Conservation (phyloP, 2,888 invertebrate species). For the Eupeodes luniger region DNA sequence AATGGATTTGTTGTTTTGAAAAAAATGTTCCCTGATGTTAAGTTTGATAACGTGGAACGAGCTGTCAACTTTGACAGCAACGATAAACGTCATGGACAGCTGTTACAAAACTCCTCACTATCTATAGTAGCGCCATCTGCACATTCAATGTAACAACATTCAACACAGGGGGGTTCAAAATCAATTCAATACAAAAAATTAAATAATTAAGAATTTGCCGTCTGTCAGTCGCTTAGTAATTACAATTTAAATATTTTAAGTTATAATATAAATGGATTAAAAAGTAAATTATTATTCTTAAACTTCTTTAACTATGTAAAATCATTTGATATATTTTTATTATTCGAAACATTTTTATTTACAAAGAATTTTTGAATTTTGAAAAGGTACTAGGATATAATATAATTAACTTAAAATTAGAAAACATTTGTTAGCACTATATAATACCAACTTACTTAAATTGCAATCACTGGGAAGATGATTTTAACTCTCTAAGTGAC, state of each 20-base stretch:
- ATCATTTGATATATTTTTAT: constrained; percentile 21
- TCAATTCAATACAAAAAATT: background rate
- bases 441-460: constrained; percentile 17
- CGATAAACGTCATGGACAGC: constrained; percentile 3
- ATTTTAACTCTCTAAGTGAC: background rate
- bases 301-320: constrained; percentile 3
- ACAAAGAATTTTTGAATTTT: background rate
- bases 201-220: background rate
- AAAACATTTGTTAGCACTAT: background rate
- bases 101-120: background rate
- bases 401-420: background rate
- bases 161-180: background rate
- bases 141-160: background rate
- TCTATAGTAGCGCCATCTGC: background rate
- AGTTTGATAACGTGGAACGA: background rate
- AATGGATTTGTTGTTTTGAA: background rate
- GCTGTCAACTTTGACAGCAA: background rate
- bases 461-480: constrained; percentile 3
- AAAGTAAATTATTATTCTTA: background rate
- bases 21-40: background rate
- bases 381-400: constrained; percentile 1
- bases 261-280: constrained; percentile 9
- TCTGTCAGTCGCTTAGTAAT: constrained; percentile 1
- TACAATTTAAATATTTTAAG: constrained; percentile 3
- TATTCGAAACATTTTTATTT: constrained; percentile 15